phyloP scores from a whole-genome alignment of 1,140 invertebrate species.

The Drosophila burlai region DNA sequence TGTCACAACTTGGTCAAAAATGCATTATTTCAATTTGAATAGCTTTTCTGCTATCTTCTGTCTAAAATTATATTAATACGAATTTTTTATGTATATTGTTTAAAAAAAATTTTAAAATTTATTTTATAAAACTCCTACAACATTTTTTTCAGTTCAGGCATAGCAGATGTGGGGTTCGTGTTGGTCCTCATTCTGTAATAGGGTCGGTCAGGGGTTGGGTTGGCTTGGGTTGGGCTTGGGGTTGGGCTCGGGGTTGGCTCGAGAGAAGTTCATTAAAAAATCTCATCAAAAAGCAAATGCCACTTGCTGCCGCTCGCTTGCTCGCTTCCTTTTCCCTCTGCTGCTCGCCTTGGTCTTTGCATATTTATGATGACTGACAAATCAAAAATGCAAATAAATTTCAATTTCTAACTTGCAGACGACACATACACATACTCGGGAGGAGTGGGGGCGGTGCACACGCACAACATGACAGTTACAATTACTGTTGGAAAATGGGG shows the following conservation, averaged over 20 bases:
- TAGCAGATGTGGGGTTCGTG: slow-evolving; percentile 6
- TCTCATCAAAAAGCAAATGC: slow-evolving; percentile 64
- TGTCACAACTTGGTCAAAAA: neutral
- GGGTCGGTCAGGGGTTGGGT: slow-evolving; percentile 13
- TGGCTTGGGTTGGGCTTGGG: neutral
- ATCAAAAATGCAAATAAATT: slow-evolving; percentile 83
- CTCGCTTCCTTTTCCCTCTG: slow-evolving; percentile 11
- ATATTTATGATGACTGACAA: slow-evolving; percentile 78
- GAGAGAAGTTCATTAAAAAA: slow-evolving; percentile 69
- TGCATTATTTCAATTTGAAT: too few relatives aligned
- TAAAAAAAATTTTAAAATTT: neutral
- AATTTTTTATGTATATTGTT: neutral
- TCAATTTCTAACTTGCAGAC: slow-evolving; percentile 75
- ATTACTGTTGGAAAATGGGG: slow-evolving; percentile 64
- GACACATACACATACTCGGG: slow-evolving; percentile 29
- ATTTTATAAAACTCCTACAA: neutral
- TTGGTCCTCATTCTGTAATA: slow-evolving; percentile 6
- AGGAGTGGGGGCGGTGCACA: slow-evolving; percentile 6
- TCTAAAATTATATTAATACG: neutral
- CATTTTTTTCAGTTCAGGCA: slow-evolving; percentile 2
- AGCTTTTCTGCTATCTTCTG: too few relatives aligned
- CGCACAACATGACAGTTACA: slow-evolving; percentile 79
- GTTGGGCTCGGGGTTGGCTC: slow-evolving; percentile 2
- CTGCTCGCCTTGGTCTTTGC: slow-evolving; percentile 45
- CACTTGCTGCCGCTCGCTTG: slow-evolving; percentile 29